Evolutionary conservation across 2,113 vertebrate species (phyloP).

Genomic region (Cacatua alba): DNA sequence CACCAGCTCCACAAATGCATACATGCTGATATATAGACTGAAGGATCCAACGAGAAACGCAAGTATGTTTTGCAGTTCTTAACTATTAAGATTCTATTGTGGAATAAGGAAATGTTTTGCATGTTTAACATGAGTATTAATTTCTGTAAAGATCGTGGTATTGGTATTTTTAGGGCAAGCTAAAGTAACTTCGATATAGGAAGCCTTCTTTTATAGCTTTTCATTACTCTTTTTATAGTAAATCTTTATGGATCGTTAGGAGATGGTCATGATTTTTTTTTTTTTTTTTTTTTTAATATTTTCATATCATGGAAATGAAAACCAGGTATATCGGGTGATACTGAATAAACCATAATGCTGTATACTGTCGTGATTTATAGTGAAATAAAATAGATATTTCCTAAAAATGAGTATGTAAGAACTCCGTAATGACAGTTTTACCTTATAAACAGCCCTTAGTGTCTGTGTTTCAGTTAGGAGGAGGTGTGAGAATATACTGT

Average conservation of each 20-base stretch:
- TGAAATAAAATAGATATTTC: background rate
- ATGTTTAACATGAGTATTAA: background rate
- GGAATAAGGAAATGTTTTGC: background rate
- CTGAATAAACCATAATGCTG: background rate
- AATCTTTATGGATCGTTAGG: background rate
- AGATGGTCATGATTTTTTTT: background rate
- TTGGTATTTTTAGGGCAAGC: background rate
- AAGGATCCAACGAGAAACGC: slow-evolving; percentile 93
- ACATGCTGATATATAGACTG: slow-evolving; percentile 98
- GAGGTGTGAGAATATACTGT: background rate
- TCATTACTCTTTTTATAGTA: background rate
- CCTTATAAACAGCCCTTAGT: background rate
- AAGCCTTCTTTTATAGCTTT: background rate
- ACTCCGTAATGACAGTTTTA: background rate
- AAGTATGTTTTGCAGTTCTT: slow-evolving; percentile 71
- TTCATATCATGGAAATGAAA: background rate
- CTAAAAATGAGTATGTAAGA: background rate
- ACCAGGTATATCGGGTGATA: background rate
- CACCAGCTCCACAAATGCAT: slow-evolving; percentile 95
- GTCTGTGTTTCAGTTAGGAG: background rate
- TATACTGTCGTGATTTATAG: background rate
- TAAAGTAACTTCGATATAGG: background rate
- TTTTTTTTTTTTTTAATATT: background rate
- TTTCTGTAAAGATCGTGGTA: background rate
- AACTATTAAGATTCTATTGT: background rate